A percentile compares a stretch with the other conserved stretches of the same genome.
phyloP scores from a whole-genome alignment of 1,140 invertebrate genomes.

The Drosophila guanche region DNA sequence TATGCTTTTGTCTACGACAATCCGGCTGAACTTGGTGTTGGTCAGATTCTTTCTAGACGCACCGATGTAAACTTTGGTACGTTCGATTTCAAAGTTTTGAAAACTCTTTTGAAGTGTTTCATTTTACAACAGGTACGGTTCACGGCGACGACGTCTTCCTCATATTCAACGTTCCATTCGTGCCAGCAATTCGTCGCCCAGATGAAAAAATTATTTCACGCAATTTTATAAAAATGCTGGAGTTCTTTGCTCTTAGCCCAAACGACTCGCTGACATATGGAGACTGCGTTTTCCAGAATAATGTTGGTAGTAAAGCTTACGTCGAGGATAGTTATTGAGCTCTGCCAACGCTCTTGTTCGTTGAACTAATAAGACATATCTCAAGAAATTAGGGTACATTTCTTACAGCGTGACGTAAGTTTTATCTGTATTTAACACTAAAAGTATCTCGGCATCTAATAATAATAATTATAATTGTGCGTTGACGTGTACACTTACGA shows the following conservation, averaged over 20 bases:
- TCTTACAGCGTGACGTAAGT: no score
- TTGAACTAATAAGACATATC: no score
- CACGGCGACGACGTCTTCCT: conserved; percentile 32
- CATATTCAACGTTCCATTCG: background rate
- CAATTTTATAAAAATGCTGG: conserved; percentile 58
- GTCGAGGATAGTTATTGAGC: no score
- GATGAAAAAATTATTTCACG: conserved; percentile 45
- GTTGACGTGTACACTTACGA: no score
- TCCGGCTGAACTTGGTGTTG: conserved; percentile 33
- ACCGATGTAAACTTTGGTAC: no score
- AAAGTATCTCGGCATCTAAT: no score
- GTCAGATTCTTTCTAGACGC: background rate
- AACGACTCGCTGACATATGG: conserved; percentile 18
- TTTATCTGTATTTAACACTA: no score
- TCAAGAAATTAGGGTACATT: no score
- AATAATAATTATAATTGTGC: no score
- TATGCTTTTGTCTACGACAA: conserved; percentile 66
- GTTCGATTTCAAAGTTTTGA: no score
- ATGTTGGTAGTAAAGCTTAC: conserved; percentile 12
- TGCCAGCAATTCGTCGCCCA: background rate
- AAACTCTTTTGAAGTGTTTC: background rate
- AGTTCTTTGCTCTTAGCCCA: conserved; percentile 23
- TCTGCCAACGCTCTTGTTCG: no score
- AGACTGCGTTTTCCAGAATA: conserved; percentile 28
- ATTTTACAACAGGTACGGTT: conserved; percentile 21